Evolutionary conservation across 2,797 vertebrate genomes (phyloP).

Genomic region (Choloepus didactylus): DNA sequence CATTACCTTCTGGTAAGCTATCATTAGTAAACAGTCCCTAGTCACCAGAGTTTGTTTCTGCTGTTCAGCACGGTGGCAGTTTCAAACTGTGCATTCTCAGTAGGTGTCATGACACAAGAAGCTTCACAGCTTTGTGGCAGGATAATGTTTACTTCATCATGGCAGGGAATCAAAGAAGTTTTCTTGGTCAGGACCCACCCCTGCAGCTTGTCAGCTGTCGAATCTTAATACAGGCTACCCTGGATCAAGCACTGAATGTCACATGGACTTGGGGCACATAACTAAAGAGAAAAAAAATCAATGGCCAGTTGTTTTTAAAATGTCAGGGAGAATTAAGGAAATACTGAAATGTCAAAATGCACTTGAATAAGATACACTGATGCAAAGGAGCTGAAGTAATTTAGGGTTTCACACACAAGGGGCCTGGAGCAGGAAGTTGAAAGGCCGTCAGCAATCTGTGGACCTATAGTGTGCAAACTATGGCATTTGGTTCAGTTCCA

Average conservation of each 20-base stretch:
- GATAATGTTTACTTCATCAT: neutral
- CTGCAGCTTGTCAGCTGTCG: constrained; percentile 68
- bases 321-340: constrained; percentile 80
- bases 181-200: neutral
- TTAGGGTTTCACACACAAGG: constrained; percentile 69
- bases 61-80: neutral
- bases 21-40: constrained; percentile 39
- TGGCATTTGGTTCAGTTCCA: neutral
- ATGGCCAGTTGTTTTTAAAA: constrained; percentile 80
- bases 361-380: constrained; percentile 76
- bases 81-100: constrained; percentile 14
- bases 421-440: neutral
- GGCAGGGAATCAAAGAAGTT: neutral
- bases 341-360: constrained; percentile 83
- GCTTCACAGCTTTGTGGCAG: neutral
- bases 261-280: constrained; percentile 64
- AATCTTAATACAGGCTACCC: constrained; percentile 56
- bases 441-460: constrained; percentile 43
- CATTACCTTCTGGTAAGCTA: constrained; percentile 8
- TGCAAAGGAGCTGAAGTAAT: constrained; percentile 79
- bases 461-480: constrained; percentile 25
- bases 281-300: constrained; percentile 83
- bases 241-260: constrained; percentile 16
- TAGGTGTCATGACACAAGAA: neutral
- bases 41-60: neutral